Conservation (phyloP, 2,113 vertebrate genomes). For the Embiotoca jacksoni region DNA sequence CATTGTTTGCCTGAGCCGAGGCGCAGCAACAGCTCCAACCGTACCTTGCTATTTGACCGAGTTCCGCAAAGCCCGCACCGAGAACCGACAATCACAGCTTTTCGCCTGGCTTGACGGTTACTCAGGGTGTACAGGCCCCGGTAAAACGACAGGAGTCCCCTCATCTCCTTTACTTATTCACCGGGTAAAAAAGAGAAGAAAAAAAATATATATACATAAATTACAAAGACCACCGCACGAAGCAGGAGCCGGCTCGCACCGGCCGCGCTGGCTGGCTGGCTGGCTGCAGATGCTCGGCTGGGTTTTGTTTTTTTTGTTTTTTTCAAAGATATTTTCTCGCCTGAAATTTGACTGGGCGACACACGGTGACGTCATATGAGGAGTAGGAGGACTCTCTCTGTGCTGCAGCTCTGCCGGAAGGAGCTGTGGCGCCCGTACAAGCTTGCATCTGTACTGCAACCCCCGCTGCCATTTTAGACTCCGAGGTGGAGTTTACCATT, state of each 20-base stretch:
- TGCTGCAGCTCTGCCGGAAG: slow-evolving; percentile 45
- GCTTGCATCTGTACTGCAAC: slow-evolving; percentile 54
- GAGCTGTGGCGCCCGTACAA: slow-evolving; percentile 8
- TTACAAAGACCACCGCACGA: neutral
- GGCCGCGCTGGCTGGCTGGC: slow-evolving; percentile 42
- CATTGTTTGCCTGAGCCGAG: slow-evolving; percentile 22
- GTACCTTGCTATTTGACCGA: slow-evolving; percentile 76
- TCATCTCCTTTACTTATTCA: slow-evolving; percentile 67
- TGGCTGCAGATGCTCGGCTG: slow-evolving; percentile 16
- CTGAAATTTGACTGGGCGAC: slow-evolving; percentile 56
- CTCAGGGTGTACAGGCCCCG: slow-evolving; percentile 67
- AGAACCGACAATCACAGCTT: slow-evolving; percentile 65
- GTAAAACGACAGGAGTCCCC: slow-evolving; percentile 67
- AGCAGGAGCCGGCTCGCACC: slow-evolving; percentile 67
- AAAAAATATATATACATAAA: neutral
- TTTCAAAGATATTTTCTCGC: neutral
- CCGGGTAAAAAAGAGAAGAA: neutral
- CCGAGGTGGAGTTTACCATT: slow-evolving; percentile 41
- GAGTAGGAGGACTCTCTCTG: slow-evolving; percentile 42
- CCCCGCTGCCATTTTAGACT: slow-evolving; percentile 82
- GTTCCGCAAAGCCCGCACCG: slow-evolving; percentile 79
- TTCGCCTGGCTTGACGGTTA: slow-evolving; percentile 68
- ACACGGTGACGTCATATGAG: slow-evolving; percentile 59
- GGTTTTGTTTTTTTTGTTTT: slow-evolving; percentile 15
- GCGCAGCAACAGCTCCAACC: slow-evolving; percentile 41